A percentile compares a stretch with the other conserved stretches of the same genome.
Conservation (phyloP, 2,113 vertebrate species). For the Pseudolaguvia tuberculata region DNA sequence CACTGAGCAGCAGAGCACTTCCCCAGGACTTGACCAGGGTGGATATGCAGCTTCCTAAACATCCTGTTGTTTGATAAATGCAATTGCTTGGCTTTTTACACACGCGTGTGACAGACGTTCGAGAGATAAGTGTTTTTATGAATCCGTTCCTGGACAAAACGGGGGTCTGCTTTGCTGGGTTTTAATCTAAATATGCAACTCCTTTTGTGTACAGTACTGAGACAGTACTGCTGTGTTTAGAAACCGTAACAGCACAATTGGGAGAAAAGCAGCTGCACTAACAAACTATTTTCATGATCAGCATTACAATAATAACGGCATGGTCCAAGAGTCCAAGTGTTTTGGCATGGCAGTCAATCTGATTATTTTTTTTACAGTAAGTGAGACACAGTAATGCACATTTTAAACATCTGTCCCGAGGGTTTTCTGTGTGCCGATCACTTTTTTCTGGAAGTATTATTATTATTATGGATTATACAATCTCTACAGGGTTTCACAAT, state of each 20-base stretch:
- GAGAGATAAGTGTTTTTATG: background rate
- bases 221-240: constrained; percentile 13
- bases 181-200: background rate
- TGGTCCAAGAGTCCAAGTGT: constrained; percentile 8
- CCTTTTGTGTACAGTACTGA: background rate
- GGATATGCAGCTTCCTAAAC: background rate
- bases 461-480: constrained; percentile 29
- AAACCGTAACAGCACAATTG: constrained; percentile 24
- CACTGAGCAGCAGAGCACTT: constrained; percentile 6
- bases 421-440: constrained; percentile 12
- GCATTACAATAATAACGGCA: constrained; percentile 34
- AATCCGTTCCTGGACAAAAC: background rate
- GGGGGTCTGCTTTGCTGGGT: background rate
- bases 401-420: constrained; percentile 8
- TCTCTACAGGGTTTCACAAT: too few relatives aligned
- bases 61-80: background rate
- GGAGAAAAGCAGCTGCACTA: constrained; percentile 19
- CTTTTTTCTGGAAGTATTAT: constrained; percentile 47
- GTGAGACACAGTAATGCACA: background rate
- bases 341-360: background rate
- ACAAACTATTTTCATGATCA: constrained; percentile 23
- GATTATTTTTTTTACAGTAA: background rate
- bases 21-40: background rate
- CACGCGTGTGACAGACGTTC: background rate
- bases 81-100: background rate